These are phyloP conservation scores for Timandra comae DNA, from an alignment of 2,888 invertebrate genomes.

Conservation along the genomic window DNA sequence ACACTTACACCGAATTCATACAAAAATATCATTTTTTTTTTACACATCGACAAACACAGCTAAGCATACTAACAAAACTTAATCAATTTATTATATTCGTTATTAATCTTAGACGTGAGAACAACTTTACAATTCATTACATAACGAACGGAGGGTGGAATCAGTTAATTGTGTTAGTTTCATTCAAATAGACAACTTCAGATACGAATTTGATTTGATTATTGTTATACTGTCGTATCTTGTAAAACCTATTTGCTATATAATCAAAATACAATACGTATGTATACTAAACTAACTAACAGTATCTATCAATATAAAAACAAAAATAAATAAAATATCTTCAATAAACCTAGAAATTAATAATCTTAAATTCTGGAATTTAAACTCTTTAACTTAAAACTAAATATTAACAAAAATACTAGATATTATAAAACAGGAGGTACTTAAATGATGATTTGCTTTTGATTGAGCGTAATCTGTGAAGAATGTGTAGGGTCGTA, in stretches of 20 bases:
- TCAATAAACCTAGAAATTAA: constrained; percentile 49
- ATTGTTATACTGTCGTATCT: too few species aligned
- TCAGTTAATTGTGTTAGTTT: constrained; percentile 1
- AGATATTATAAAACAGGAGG: constrained; percentile 40
- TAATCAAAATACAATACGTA: too few species aligned
- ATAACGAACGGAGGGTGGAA: constrained; percentile 12
- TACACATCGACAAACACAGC: constrained; percentile 58
- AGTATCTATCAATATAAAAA: constrained; percentile 34
- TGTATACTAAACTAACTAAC: constrained; percentile 10
- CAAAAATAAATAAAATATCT: constrained; percentile 58
- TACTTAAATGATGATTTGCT: constrained; percentile 27
- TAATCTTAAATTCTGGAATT: constrained; percentile 70
- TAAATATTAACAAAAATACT: constrained; percentile 60
- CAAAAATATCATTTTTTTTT: constrained; percentile 73
- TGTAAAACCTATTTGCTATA: too few species aligned
- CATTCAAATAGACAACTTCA: too few species aligned
- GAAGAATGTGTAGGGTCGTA: neutral
- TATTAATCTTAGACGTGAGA: constrained; percentile 15
- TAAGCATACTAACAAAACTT: constrained; percentile 51
- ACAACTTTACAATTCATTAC: constrained; percentile 9
- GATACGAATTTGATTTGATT: constrained; percentile 9
- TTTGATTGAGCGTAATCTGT: constrained; percentile 17
- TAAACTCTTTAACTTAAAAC: constrained; percentile 66
- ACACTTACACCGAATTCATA: constrained; percentile 65
- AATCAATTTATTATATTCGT: constrained; percentile 15